Percentiles rank a stretch among this genome's conserved stretches.
Conservation (phyloP, 2,113 vertebrate species). For the Lophura nycthemera region DNA sequence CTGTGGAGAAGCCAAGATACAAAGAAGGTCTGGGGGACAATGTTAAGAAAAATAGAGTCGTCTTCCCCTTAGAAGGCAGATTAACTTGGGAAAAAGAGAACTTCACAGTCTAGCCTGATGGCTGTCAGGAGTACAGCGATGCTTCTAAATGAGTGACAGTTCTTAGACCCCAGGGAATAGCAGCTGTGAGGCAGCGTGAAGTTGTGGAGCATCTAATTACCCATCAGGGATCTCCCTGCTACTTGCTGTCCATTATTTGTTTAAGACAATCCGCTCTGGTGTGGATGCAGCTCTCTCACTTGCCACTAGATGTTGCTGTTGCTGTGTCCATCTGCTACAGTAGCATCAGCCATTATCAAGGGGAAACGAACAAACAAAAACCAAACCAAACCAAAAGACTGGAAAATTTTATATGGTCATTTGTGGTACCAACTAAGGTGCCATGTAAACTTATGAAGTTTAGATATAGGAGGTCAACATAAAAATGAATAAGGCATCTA, state of each 20-base stretch:
- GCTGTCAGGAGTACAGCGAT: background rate
- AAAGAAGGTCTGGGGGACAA: background rate
- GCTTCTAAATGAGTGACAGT: background rate
- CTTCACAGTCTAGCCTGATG: background rate
- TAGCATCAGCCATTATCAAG: rapidly evolving
- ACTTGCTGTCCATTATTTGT: background rate
- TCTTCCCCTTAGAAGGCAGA: background rate
- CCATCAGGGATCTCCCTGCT: background rate
- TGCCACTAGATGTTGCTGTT: constrained; percentile 57
- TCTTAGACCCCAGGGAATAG: background rate
- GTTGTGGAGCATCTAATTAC: background rate
- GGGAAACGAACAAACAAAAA: background rate
- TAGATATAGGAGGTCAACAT: background rate
- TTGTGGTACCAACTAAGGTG: background rate
- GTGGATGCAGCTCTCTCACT: background rate
- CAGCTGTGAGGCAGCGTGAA: background rate
- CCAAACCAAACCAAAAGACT: background rate
- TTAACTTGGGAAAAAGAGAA: background rate
- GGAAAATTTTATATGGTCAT: rapidly evolving
- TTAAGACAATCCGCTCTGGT: background rate
- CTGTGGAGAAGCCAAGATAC: background rate
- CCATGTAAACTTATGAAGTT: background rate
- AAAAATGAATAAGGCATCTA: background rate
- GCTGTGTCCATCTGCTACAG: background rate
- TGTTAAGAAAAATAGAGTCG: background rate